phyloP scores from a whole-genome alignment of 37 sponge, comb jelly and placozoan genomes.

The Agelas oroides region DNA sequence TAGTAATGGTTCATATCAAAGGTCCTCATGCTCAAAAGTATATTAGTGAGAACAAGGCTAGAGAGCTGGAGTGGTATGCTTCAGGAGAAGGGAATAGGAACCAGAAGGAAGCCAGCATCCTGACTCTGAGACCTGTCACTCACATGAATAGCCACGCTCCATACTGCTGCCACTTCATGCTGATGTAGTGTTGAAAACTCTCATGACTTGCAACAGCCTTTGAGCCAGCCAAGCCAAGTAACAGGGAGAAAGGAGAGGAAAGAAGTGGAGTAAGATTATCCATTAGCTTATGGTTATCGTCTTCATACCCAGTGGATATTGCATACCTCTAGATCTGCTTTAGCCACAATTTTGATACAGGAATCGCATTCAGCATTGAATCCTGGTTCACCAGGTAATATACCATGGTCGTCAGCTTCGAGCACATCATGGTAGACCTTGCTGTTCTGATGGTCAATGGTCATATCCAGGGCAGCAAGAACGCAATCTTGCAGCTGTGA shows the following conservation, averaged over 20 bases:
- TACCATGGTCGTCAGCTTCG: background rate
- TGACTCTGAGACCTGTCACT: too few relatives aligned
- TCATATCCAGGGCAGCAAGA: background rate
- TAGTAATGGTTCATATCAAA: too few relatives aligned
- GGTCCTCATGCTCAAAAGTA: too few relatives aligned
- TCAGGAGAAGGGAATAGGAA: too few relatives aligned
- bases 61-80: too few relatives aligned
- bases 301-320: background rate
- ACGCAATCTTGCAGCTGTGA: background rate
- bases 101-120: too few relatives aligned
- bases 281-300: too few relatives aligned
- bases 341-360: background rate
- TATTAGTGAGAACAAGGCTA: too few relatives aligned
- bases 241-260: too few relatives aligned
- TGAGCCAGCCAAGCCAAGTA: too few relatives aligned
- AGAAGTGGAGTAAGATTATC: too few relatives aligned
- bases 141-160: background rate
- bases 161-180: background rate
- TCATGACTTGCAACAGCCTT: background rate
- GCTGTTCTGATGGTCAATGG: background rate
- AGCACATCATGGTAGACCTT: background rate
- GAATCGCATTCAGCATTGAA: background rate
- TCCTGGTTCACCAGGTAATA: background rate
- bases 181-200: background rate
- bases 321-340: conserved; percentile 1